Evolutionary conservation across 1,140 invertebrate genomes (phyloP), one percentile per base, ranked within the genome.

Genomic region (Megathymus violae): DNA sequence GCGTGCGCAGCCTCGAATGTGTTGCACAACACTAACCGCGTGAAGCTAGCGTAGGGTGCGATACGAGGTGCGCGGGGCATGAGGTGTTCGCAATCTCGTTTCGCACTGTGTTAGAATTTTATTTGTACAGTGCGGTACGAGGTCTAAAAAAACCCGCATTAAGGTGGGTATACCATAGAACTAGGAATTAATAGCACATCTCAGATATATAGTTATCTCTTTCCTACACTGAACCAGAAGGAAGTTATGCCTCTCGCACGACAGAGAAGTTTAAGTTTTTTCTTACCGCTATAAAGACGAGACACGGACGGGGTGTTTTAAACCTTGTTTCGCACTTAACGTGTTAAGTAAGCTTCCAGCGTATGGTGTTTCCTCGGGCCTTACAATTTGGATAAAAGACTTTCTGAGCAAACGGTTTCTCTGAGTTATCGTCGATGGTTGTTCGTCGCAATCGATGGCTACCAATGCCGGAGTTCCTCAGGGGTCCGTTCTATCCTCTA

Each of bases 71-170:
- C 34, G 40, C 64, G 64, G 48, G 41, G 56, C 52, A 52, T 56
- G 62, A 64, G 62, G 62, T 22, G 62, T 64, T 64, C 46, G 52
- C 62, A 59, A 59, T 38, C 62, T 64, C 56, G 48, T 60, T 27
- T 4, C 43, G 58, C 25, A 59, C 58, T 48, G 44, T 50, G 17
- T 61, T 61, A 40, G 19, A 19, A 17, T 61, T 48, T 50, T 61
- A 61, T 48, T 61, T 48, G 19, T 48, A 25, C 34, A 40, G 31
- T 61, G 17, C 58, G 58, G 43, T n/a, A 44, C 3, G 43, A 44
- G 43, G 43, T 15, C 19, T 22, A 22, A 22, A 2, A n/a, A 22
- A 22, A 22, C 38, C 38, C 13, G 41, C 6, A 46, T 13, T 19
- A 54, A 22, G 50, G 34, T 40, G 0, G 36, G 34, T 54, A 11